Evolutionary conservation across 2,113 vertebrate species (phyloP).

Genomic region (Craseonycteris thonglongyai): DNA sequence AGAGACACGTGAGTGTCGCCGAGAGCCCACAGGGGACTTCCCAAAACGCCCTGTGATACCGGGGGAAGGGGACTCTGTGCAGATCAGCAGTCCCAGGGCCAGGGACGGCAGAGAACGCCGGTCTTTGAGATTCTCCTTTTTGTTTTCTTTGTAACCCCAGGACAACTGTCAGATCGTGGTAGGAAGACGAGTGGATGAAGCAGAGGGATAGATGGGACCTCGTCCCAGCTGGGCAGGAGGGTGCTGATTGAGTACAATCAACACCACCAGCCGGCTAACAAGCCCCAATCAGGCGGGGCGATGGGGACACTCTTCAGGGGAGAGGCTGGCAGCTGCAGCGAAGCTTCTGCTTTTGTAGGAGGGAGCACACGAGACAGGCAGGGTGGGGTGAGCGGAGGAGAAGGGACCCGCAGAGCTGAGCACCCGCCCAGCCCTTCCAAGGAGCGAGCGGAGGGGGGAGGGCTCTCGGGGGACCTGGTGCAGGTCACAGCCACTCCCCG

Average conservation of each 20-base stretch:
- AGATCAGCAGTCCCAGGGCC: background rate
- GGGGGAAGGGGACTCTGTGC: too few species aligned
- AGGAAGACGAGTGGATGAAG: conserved; percentile 58
- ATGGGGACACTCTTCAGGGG: conserved; percentile 73
- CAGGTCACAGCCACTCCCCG: background rate
- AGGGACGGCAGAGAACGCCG: background rate
- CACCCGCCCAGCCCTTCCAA: background rate
- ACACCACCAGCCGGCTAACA: conserved; percentile 70
- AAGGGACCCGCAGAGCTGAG: background rate
- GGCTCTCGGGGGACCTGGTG: background rate
- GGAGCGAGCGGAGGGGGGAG: background rate
- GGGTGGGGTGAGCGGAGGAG: background rate
- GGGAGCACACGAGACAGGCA: background rate
- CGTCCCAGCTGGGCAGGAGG: conserved; percentile 72
- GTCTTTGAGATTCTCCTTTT: background rate
- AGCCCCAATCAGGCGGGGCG: conserved; percentile 71
- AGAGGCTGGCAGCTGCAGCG: conserved; percentile 63
- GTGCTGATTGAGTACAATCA: conserved; percentile 73
- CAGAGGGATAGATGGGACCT: conserved; percentile 64
- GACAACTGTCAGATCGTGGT: conserved; percentile 62
- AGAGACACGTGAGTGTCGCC: background rate
- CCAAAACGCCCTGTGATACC: too few species aligned
- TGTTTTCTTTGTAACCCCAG: background rate
- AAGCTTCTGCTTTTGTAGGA: conserved; percentile 53
- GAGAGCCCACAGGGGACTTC: background rate